Evolutionary conservation across 2,888 invertebrate species (phyloP), one percentile per base, ranked within the genome.

Genomic region (Hermaeophaga mercurialis): DNA sequence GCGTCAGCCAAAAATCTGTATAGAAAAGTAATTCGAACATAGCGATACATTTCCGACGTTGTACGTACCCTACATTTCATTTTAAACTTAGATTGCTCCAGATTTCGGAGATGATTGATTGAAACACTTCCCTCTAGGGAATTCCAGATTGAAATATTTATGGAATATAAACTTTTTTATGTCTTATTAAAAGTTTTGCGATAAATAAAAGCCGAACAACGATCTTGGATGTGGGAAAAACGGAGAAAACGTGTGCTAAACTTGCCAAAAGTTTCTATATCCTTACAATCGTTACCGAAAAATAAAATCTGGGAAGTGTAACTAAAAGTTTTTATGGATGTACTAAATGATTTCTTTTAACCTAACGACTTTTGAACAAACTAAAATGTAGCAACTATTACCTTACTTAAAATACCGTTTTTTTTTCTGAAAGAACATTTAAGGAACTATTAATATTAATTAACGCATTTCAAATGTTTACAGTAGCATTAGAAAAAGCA

Each of bases 61-160:
- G 43, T 43, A 36, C 38, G 15, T 31, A 52, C 43, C 33, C 31
- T 31, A 18, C 50, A 63, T 61, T 63, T 63, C 61, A 61, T 63
- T 61, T 63, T 57, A 61, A 63, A 62, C 58, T 62, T 62, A 62
- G 53, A 62, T 62, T 62, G 60, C 58, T 55, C 60, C 54, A 62
- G 60, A 61, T 62, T 62, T 62, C 56, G 22, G 34, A 39, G 54
- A 61, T 62, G 62, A 62, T 62, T 62, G 62, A 62, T 62, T 60
- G 60, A 54, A 58, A 58, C 56, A 50, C 46, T 59, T 34, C 15
- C 56, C 52, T 45, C 48, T 4, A 14, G 56, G 54, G 54, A 47
- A 49, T 48, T 50, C 52, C 48, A 36, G 55, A 54, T 60, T 54
- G 60, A 58, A 60, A 62, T 62, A 61, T 60, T 62, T 62, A 62